A percentile compares a stretch with the other conserved stretches of the same genome.
Evolutionary conservation across 2,113 vertebrate species (phyloP).

Genomic region (Petaurus breviceps): DNA sequence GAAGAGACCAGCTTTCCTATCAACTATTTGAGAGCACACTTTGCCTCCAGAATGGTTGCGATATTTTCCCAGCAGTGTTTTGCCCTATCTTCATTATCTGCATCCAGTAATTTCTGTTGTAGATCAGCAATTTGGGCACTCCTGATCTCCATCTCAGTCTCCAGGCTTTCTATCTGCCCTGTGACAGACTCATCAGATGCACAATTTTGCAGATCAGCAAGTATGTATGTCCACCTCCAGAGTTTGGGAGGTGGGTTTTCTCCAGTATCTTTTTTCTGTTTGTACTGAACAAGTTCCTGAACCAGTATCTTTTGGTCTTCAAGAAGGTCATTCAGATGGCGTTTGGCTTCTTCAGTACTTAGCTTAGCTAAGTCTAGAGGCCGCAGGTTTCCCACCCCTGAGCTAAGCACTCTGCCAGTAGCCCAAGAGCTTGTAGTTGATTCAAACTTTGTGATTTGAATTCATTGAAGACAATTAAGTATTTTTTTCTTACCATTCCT

Average conservation of each 20-base stretch:
- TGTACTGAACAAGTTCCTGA: slow-evolving; percentile 91
- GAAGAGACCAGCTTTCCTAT: slow-evolving; percentile 92
- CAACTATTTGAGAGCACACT: slow-evolving; percentile 91
- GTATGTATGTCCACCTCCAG: slow-evolving; percentile 53
- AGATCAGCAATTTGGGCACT: slow-evolving; percentile 97
- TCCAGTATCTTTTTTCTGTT: slow-evolving; percentile 90
- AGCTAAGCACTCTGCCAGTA: too few relatives aligned
- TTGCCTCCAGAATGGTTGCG: slow-evolving; percentile 91
- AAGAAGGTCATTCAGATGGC: slow-evolving; percentile 93
- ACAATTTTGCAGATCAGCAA: too few relatives aligned
- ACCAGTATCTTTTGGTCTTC: slow-evolving; percentile 94
- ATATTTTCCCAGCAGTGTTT: slow-evolving; percentile 90
- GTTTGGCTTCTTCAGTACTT: slow-evolving; percentile 94
- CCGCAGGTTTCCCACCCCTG: too few relatives aligned
- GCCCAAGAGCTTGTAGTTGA: too few relatives aligned
- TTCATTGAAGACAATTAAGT: too few relatives aligned
- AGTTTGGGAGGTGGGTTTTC: slow-evolving; percentile 90
- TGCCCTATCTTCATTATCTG: slow-evolving; percentile 87
- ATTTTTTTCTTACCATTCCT: too few relatives aligned
- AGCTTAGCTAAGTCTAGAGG: too few relatives aligned
- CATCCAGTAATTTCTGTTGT: slow-evolving; percentile 95
- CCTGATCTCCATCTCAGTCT: slow-evolving; percentile 78
- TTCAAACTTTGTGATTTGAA: too few relatives aligned
- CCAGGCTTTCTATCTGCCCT: too few relatives aligned
- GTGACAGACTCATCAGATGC: too few relatives aligned